Evolutionary conservation across 2,113 vertebrate species (phyloP), one percentile per base, ranked within the genome.

Genomic region (Suricata suricatta): DNA sequence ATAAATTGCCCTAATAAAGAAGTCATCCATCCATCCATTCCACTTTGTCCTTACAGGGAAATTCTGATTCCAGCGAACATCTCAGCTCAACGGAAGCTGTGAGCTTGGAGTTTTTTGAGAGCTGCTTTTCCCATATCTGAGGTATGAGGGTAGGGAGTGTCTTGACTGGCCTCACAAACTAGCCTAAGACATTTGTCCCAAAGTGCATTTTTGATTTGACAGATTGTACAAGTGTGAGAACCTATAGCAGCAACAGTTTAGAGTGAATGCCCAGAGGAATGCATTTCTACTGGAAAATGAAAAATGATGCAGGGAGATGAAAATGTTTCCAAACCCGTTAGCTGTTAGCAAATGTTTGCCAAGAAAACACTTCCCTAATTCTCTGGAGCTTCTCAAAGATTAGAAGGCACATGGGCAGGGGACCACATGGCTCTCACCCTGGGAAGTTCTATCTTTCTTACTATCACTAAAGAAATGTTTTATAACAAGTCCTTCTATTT

Each of bases 271-370:
- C 60, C 83, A 64, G 25, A n/a, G 66, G 50, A 89, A 60, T 35
- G 72, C 17, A 54, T 93, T 95, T 85, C 52, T 88, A 60, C 44
- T 77, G 47, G 91, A 93, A 96, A 93, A 87, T 92, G 79, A 96
- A 93, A 93, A 97, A 94, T 82, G 84, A 91, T 69, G n/a, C 72
- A 88, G 68, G 54, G 27, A 89, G 72, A 91, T 64, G 54, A 95
- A 90, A 96, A 95, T 81, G 89, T 74, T 98, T 95, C 80, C n/a
- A 90, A 76, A 17, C 27, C 29, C 41, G n/a, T 79, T 92, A 80
- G 60, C 82, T 95, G 44, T 64, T 95, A 95, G 71, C 57, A 74
- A 87, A 80, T 82, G n/a, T 88, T 96, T 94, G 63, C 71, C 94
- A 96, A 95, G 60, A 86, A 88, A 94, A 95, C 50, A 96, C 57